Conservation (phyloP, 2,888 invertebrate genomes). For the Brachyptera putata region DNA sequence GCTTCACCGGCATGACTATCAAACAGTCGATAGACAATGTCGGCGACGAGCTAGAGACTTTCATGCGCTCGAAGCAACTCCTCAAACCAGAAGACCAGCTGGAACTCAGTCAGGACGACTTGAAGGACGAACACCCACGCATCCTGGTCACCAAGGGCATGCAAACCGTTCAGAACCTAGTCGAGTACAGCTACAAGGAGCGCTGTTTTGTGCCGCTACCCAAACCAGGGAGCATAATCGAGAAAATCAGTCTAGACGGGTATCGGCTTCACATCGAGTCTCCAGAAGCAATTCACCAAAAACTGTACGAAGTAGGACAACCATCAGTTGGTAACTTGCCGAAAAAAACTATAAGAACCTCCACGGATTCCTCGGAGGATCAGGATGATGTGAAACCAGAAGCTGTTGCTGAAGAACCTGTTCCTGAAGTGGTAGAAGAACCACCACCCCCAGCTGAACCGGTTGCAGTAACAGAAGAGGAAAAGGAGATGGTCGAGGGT, state of each 20-base stretch:
- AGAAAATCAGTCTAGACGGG: slow-evolving; percentile 59
- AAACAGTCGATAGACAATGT: too few relatives aligned
- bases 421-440: neutral
- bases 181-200: slow-evolving; percentile 76
- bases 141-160: slow-evolving; percentile 71
- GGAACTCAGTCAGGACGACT: slow-evolving; percentile 69
- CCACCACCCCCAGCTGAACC: neutral
- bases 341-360: neutral
- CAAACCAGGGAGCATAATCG: slow-evolving; percentile 42
- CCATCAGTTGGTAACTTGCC: neutral
- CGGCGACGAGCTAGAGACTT: too few relatives aligned
- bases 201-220: slow-evolving; percentile 55
- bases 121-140: slow-evolving; percentile 77
- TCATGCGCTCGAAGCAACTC: too few relatives aligned
- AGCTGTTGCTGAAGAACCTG: neutral
- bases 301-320: neutral
- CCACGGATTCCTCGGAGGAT: neutral
- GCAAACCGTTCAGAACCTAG: slow-evolving; percentile 69
- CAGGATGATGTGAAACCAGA: neutral
- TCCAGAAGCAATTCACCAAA: neutral
- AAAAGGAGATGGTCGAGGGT: too few relatives aligned
- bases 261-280: neutral
- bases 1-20: too few relatives aligned
- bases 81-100: slow-evolving; percentile 72
- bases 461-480: neutral